These are phyloP conservation scores for Sphenodon punctatus DNA, from an alignment of 2,797 vertebrate genomes.

Conservation along the genomic window DNA sequence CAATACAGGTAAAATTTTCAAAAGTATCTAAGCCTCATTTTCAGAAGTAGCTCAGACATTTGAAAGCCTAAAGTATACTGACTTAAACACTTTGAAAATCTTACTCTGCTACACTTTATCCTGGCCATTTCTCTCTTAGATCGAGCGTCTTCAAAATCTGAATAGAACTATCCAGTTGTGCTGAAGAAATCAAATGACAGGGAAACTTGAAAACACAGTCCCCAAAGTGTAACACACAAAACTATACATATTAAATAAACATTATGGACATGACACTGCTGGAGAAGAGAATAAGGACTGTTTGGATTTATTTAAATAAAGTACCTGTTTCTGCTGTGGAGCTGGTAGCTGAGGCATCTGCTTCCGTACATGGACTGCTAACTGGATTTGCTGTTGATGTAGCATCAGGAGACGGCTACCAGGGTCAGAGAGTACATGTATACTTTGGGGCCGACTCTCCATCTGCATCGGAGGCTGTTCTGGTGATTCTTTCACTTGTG, in stretches of 20 bases:
- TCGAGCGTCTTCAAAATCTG: too few relatives aligned
- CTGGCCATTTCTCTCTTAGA: too few relatives aligned
- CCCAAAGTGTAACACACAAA: background rate
- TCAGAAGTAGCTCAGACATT: too few relatives aligned
- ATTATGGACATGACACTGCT: background rate
- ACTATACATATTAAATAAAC: background rate
- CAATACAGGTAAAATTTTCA: too few relatives aligned
- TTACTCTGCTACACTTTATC: too few relatives aligned
- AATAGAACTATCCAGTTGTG: background rate
- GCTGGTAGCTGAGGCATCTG: constrained; percentile 67
- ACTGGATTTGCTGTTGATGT: constrained; percentile 79
- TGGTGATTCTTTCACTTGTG: constrained; percentile 51
- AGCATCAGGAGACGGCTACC: constrained; percentile 76
- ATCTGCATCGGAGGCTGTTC: constrained; percentile 66
- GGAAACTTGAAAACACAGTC: background rate
- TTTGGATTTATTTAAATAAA: background rate
- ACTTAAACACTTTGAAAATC: too few relatives aligned
- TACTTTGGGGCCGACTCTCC: constrained; percentile 74
- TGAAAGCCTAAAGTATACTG: too few relatives aligned
- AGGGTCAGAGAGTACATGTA: constrained; percentile 64
- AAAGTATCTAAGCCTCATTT: too few relatives aligned
- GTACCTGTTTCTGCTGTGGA: constrained; percentile 68
- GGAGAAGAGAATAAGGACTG: background rate
- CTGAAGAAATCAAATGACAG: background rate
- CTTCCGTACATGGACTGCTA: constrained; percentile 73